These are phyloP conservation scores for Cataglyphis cursor DNA, from an alignment of 2,888 invertebrate species.

Conservation along the genomic window DNA sequence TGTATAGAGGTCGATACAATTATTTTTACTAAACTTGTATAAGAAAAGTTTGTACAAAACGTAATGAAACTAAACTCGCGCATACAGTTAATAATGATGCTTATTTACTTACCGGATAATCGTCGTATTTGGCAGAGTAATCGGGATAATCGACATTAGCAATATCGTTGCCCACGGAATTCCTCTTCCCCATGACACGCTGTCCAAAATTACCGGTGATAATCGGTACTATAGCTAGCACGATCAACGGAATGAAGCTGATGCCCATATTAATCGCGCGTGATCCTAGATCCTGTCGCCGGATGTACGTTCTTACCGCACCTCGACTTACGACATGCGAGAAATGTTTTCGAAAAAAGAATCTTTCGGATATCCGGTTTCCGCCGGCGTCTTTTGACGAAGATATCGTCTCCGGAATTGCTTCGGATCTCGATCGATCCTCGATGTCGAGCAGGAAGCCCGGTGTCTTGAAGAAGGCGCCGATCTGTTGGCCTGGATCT, in stretches of 20 bases:
- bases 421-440: constrained; percentile 24
- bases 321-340: constrained; percentile 18
- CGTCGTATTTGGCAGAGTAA: constrained; percentile 65
- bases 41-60: not conserved
- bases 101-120: constrained; percentile 68
- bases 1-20: not conserved
- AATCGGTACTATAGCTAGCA: constrained; percentile 66
- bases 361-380: constrained; percentile 9
- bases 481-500: constrained; percentile 10
- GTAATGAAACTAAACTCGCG: not conserved
- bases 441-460: not conserved
- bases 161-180: constrained; percentile 2
- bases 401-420: not conserved
- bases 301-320: not conserved
- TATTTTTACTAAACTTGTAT: not conserved
- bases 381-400: not conserved
- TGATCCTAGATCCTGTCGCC: constrained; percentile 19
- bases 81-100: not conserved
- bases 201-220: constrained; percentile 64
- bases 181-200: constrained; percentile 59
- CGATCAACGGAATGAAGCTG: constrained; percentile 56
- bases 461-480: not conserved
- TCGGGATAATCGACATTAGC: constrained; percentile 59
- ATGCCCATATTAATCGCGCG: constrained; percentile 64
- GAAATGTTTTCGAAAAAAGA: not conserved